These are phyloP conservation scores for Pangasius krempfi DNA, from an alignment of 2,797 vertebrate genomes.

Conservation along the genomic window DNA sequence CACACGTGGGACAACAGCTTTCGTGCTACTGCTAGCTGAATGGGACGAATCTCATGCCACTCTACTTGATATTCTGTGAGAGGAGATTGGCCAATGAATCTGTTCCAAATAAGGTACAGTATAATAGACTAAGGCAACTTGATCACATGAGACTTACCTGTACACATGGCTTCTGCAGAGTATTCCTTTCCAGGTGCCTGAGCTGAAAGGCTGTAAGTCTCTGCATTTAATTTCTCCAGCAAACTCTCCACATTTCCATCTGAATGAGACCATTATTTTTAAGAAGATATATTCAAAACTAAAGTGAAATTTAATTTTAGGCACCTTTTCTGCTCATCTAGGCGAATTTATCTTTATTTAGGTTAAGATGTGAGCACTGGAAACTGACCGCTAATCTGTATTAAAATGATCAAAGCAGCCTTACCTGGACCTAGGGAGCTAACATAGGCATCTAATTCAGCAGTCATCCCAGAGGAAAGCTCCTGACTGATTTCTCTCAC, in stretches of 20 bases:
- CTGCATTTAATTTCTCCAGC: conserved; percentile 82
- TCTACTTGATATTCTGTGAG: conserved; percentile 81
- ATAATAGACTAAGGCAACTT: neutral
- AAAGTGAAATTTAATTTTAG: neutral
- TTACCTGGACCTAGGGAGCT: conserved; percentile 89
- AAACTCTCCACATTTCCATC: conserved; percentile 89
- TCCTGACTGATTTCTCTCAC: conserved; percentile 88
- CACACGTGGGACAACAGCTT: conserved; percentile 96
- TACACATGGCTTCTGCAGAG: conserved; percentile 74
- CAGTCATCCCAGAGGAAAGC: conserved; percentile 85
- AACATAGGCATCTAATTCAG: conserved; percentile 86
- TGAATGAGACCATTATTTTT: conserved; percentile 59
- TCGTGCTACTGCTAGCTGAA: conserved; percentile 93
- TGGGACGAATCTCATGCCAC: conserved; percentile 83
- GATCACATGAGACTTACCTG: conserved; percentile 74
- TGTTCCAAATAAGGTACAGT: neutral
- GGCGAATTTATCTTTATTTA: neutral
- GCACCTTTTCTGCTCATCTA: neutral
- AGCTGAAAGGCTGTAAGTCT: conserved; percentile 76
- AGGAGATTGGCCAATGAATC: neutral
- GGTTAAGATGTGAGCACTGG: neutral
- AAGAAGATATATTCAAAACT: conserved; percentile 9
- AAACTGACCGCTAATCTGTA: neutral
- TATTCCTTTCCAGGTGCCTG: conserved; percentile 75
- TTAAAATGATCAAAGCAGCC: neutral